phyloP scores from a whole-genome alignment of 2,888 invertebrate genomes.

The Synanthedon andrenaeformis region DNA sequence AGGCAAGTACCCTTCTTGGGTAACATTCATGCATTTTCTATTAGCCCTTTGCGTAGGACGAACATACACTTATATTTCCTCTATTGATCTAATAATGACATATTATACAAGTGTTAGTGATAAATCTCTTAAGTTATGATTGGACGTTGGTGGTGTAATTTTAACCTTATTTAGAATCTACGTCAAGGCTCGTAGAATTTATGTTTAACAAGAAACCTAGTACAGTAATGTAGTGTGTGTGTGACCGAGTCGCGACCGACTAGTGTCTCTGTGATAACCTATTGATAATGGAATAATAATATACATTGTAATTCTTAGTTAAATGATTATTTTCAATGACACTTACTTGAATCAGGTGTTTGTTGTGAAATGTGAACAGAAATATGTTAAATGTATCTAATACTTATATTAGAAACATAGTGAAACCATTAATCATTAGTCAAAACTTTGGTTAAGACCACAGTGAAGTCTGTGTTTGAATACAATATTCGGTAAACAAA shows the following conservation, averaged over 20 bases:
- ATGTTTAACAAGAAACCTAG: constrained; percentile 16
- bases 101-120: background rate
- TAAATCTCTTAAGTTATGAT: constrained; percentile 15
- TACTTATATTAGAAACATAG: too few relatives aligned
- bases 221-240: constrained; percentile 6
- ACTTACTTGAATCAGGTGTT: background rate
- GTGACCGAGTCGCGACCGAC: constrained; percentile 22
- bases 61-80: background rate
- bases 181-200: constrained; percentile 30
- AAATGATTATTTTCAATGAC: constrained; percentile 2
- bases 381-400: too few relatives aligned
- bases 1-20: background rate
- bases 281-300: constrained; percentile 19
- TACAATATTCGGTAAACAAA: too few relatives aligned
- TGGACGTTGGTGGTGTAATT: constrained; percentile 23
- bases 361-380: too few relatives aligned
- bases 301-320: background rate
- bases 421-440: too few relatives aligned
- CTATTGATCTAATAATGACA: background rate
- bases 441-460: too few relatives aligned
- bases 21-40: constrained; percentile 18
- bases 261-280: constrained; percentile 37
- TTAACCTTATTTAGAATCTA: constrained; percentile 37
- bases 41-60: constrained; percentile 19
- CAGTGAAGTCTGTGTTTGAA: too few relatives aligned